Evolutionary conservation across 2,113 vertebrate species (phyloP).

Genomic region (Orthonyx spaldingii): DNA sequence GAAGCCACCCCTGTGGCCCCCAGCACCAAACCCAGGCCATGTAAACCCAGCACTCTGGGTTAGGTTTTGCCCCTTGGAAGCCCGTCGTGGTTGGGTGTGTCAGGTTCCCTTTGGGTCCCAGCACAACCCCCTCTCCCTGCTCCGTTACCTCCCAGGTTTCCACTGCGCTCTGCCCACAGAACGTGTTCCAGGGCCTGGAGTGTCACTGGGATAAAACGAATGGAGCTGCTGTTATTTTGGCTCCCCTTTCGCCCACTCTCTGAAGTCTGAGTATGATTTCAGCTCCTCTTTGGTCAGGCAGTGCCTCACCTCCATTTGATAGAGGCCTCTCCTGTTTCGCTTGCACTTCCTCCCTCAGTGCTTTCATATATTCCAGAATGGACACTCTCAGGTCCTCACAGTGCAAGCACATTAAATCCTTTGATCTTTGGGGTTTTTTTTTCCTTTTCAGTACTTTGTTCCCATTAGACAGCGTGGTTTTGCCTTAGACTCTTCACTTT

Average conservation of each 20-base stretch:
- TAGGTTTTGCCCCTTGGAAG: not conserved
- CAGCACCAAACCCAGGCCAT: not conserved
- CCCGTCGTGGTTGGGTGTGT: no score
- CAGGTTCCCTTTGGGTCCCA: not conserved
- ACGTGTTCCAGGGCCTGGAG: not conserved
- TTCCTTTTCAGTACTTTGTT: not conserved
- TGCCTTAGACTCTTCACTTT: not conserved
- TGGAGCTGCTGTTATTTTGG: not conserved
- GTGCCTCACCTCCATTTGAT: not conserved
- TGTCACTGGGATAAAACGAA: not conserved
- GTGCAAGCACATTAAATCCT: not conserved
- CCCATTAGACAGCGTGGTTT: not conserved
- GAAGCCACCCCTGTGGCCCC: not conserved
- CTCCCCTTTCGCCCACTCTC: not conserved
- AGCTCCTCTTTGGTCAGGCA: not conserved
- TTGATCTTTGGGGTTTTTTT: not conserved
- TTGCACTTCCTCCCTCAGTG: not conserved
- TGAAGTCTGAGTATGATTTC: not conserved
- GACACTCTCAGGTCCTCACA: not conserved
- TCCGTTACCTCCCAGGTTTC: not conserved
- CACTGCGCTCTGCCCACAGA: fast-evolving
- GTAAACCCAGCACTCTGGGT: fast-evolving
- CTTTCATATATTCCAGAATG: not conserved
- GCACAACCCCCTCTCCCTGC: not conserved
- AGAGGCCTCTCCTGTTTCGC: not conserved